Conservation (phyloP, 2,888 invertebrate species). For the Plutella xylostella region DNA sequence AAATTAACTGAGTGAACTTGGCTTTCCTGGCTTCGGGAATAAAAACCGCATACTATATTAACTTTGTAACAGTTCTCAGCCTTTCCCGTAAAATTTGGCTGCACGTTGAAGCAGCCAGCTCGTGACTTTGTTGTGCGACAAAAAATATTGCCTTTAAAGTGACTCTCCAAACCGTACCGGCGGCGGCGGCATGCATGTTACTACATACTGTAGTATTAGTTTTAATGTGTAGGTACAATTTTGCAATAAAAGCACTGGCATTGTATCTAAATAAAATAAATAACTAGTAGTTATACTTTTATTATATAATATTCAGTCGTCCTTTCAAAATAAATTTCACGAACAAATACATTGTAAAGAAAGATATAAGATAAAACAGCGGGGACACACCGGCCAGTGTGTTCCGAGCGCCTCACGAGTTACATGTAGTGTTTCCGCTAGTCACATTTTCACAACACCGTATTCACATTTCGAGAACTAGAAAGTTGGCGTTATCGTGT, state of each 20-base stretch:
- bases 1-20: conserved; percentile 43
- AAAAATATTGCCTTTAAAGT: too few species aligned
- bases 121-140: too few species aligned
- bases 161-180: too few species aligned
- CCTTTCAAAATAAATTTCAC: neutral
- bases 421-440: conserved; percentile 67
- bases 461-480: conserved; percentile 69
- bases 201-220: too few species aligned
- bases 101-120: too few species aligned
- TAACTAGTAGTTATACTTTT: too few species aligned
- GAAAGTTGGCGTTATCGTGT: conserved; percentile 67
- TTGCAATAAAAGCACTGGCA: too few species aligned
- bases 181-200: too few species aligned
- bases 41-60: conserved; percentile 3
- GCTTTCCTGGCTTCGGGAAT: conserved; percentile 12
- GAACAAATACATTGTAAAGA: neutral
- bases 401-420: conserved; percentile 51
- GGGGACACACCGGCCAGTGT: conserved; percentile 18
- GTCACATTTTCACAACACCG: conserved; percentile 70
- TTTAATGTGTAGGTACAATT: too few species aligned
- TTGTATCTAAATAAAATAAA: too few species aligned
- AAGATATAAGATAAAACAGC: neutral
- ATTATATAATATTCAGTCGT: too few species aligned
- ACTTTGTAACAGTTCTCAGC: neutral
- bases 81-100: neutral